Base-by-base conservation (phyloP, 2,888 invertebrate genomes). In the Hypsopygia costalis region DNA sequence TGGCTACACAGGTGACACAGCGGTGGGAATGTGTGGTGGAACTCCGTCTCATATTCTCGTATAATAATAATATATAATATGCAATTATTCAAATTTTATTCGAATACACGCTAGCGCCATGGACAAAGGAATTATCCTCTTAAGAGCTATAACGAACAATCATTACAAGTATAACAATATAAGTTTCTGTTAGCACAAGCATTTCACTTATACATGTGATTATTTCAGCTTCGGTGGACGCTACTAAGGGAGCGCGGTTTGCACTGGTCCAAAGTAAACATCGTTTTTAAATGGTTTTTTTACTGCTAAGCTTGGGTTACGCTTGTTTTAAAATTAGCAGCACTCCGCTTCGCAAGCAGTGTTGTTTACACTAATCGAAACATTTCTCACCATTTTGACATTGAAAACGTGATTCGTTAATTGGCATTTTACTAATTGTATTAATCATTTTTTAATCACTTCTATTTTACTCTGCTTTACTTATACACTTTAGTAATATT, bases 181-280 rank as follows among this genome's bases (percentile, higher is more conserved):
- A 16, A 16, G 16, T 16, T 2, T 16, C 16, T 16, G 16, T 16
- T 16, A 2, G 34, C 36, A 30, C 20, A 22, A 29, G 9, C 30
- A 40, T 44, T 36, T 40, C 25, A 41, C 30, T 40, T 36, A 43
- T 38, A 45, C 36, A 42, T 35, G 39, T 40, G 41, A 56, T 69
- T 62, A 49, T 88, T 88, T 85, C 88, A 88, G 88, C 81, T 86
- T 81, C 71, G 81, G 88, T 81, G 88, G 88, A 67, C 88, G 88
- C 78, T 87, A 72, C 78, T 88, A 81, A 78, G 67, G 75, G 67
- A 72, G 73, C 72, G 69, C 72, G 69, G 73, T 69, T 62, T 79
- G 71, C 74, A 69, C 74, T 70, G 66, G 55, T 77, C 57, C 59
- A 78, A 86, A 85, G 88, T 88, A 88, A 87, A 87, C 75, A 76